phyloP scores from a whole-genome alignment of 2,888 invertebrate genomes.

The Rhaphigaster nebulosa region DNA sequence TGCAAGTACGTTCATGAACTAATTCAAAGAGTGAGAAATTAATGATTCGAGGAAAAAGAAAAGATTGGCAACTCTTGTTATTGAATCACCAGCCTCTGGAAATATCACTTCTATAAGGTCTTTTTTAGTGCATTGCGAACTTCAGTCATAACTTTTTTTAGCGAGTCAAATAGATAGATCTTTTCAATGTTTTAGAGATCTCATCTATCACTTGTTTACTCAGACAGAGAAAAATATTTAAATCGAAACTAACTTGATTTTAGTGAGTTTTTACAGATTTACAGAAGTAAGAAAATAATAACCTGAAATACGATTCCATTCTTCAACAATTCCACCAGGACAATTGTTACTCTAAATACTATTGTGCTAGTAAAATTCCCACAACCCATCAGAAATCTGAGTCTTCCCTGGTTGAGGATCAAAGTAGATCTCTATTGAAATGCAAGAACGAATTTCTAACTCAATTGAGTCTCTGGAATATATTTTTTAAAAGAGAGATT shows the following conservation, averaged over 20 bases:
- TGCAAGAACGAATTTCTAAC: background rate
- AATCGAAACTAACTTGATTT: no score
- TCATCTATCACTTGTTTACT: background rate
- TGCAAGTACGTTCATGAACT: no score
- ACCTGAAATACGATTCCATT: background rate
- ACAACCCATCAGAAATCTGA: constrained; percentile 14
- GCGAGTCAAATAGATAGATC: background rate
- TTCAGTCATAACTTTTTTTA: background rate
- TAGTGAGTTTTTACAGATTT: no score
- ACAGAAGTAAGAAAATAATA: background rate
- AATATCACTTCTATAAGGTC: background rate
- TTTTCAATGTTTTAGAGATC: background rate
- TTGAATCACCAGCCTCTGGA: no score
- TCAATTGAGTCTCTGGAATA: background rate
- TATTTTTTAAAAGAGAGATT: background rate
- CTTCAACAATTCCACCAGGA: background rate
- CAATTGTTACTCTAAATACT: background rate
- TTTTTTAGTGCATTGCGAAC: background rate
- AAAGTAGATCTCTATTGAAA: background rate
- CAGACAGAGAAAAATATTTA: no score
- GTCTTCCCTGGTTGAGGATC: background rate
- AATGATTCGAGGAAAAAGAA: background rate
- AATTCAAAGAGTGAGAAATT: background rate
- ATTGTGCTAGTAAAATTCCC: constrained; percentile 13
- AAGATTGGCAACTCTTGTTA: background rate